These are phyloP conservation scores for Xanthostigma xanthostigma DNA, from an alignment of 2,888 invertebrate species.

Conservation along the genomic window DNA sequence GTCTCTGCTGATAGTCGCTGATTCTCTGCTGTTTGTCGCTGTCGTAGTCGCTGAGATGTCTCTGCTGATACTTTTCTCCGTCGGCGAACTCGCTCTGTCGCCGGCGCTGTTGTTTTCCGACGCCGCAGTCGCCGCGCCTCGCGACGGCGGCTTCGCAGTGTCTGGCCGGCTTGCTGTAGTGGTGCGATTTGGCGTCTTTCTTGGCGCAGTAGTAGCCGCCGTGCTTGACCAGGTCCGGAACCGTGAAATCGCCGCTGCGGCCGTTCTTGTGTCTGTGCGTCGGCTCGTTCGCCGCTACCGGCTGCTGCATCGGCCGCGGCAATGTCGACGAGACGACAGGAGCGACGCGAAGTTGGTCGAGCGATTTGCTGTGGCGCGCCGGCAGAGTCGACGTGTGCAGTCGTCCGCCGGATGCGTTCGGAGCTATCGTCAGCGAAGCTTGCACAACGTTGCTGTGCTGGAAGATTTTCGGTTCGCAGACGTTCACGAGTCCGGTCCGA, in stretches of 20 bases:
- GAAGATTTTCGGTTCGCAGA: constrained; percentile 40
- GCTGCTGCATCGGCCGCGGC: constrained; percentile 9
- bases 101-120: not conserved
- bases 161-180: too few relatives aligned
- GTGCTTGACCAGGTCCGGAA: too few relatives aligned
- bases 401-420: constrained; percentile 24
- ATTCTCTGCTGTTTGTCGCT: constrained; percentile 4
- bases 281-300: constrained; percentile 11
- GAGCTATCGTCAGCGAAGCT: constrained; percentile 47
- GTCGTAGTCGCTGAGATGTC: constrained; percentile 5
- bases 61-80: not conserved
- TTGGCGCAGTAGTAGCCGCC: not conserved
- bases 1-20: not conserved
- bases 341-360: constrained; percentile 55
- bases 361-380: constrained; percentile 64
- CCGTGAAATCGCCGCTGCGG: too few relatives aligned
- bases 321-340: constrained; percentile 5
- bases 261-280: constrained; percentile 10
- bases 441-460: constrained; percentile 42
- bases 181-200: constrained; percentile 14
- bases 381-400: constrained; percentile 34
- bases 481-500: constrained; percentile 32
- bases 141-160: too few relatives aligned
- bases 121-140: not conserved
- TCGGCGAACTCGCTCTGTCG: not conserved